Evolutionary conservation across 2,888 invertebrate species (phyloP).

Genomic region (Apotomis betuletana): DNA sequence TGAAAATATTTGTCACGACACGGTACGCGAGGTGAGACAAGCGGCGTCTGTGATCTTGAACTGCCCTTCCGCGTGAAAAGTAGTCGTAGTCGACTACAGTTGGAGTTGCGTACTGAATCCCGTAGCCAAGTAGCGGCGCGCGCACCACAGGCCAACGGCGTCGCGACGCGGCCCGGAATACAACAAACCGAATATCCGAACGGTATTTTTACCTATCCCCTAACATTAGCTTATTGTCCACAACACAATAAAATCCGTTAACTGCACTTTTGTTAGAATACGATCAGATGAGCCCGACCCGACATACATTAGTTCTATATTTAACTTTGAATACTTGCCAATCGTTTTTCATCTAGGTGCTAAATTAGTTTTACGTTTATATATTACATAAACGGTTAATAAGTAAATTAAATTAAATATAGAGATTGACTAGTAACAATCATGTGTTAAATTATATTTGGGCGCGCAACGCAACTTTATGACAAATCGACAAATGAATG

Average conservation of each 20-base stretch:
- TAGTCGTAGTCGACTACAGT: constrained; percentile 61
- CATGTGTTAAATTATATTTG: neutral
- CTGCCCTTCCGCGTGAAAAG: constrained; percentile 80
- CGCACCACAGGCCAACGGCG: constrained; percentile 49
- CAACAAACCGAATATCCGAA: constrained; percentile 25
- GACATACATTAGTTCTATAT: constrained; percentile 60
- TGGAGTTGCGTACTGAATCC: constrained; percentile 73
- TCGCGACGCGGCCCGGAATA: constrained; percentile 70
- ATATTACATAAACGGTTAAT: constrained; percentile 28
- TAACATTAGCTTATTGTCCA: neutral
- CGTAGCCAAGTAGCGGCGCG: constrained; percentile 53
- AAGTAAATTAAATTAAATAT: neutral
- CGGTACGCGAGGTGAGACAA: constrained; percentile 62
- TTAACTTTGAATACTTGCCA: constrained; percentile 72
- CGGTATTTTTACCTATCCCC: constrained; percentile 37
- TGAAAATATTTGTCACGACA: constrained; percentile 62
- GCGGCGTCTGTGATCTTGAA: constrained; percentile 81
- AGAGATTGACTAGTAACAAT: neutral
- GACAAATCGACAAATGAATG: neutral
- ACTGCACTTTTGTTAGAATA: constrained; percentile 34
- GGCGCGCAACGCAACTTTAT: constrained; percentile 11
- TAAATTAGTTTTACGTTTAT: constrained; percentile 34
- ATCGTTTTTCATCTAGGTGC: constrained; percentile 48
- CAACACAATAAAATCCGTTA: constrained; percentile 26
- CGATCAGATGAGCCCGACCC: constrained; percentile 43